phyloP scores from a whole-genome alignment of 2,797 vertebrate genomes.

The Apogon hyalosoma region DNA sequence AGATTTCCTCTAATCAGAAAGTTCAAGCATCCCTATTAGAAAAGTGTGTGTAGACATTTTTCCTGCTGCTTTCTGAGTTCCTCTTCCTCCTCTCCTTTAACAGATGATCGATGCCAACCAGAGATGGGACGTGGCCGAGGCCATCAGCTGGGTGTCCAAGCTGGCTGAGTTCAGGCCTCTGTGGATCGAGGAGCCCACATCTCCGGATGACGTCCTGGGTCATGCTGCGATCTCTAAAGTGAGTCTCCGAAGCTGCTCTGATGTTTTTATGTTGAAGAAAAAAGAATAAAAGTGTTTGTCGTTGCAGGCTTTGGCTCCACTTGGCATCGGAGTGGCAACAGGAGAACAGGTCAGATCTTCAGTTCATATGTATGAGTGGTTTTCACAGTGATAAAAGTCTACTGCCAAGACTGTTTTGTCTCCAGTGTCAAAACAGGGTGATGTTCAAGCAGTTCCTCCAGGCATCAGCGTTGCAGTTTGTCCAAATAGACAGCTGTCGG shows the following conservation, averaged over 20 bases:
- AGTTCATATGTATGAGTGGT: background rate
- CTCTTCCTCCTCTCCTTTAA: too few species aligned
- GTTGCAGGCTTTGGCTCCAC: slow-evolving; percentile 83
- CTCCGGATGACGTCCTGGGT: slow-evolving; percentile 88
- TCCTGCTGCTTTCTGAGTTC: too few species aligned
- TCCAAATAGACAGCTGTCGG: slow-evolving; percentile 91
- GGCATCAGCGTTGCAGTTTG: slow-evolving; percentile 87
- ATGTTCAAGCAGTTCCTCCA: slow-evolving; percentile 93
- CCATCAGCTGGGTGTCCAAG: slow-evolving; percentile 82
- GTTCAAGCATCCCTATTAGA: too few species aligned
- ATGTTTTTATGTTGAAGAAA: background rate
- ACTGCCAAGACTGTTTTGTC: slow-evolving; percentile 17
- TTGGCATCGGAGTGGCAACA: slow-evolving; percentile 85
- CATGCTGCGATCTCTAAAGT: slow-evolving; percentile 87
- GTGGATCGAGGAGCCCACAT: slow-evolving; percentile 90
- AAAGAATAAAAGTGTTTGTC: slow-evolving; percentile 7
- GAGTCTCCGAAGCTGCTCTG: background rate
- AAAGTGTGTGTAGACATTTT: background rate
- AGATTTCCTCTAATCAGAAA: too few species aligned
- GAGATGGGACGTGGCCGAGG: slow-evolving; percentile 87
- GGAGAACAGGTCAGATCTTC: slow-evolving; percentile 84
- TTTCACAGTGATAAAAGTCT: background rate
- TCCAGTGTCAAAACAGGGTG: slow-evolving; percentile 86
- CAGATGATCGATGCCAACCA: slow-evolving; percentile 90
- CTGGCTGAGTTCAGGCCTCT: slow-evolving; percentile 85